phyloP scores from a whole-genome alignment of 2,797 vertebrate genomes.

The Arctocebus calabarensis region DNA sequence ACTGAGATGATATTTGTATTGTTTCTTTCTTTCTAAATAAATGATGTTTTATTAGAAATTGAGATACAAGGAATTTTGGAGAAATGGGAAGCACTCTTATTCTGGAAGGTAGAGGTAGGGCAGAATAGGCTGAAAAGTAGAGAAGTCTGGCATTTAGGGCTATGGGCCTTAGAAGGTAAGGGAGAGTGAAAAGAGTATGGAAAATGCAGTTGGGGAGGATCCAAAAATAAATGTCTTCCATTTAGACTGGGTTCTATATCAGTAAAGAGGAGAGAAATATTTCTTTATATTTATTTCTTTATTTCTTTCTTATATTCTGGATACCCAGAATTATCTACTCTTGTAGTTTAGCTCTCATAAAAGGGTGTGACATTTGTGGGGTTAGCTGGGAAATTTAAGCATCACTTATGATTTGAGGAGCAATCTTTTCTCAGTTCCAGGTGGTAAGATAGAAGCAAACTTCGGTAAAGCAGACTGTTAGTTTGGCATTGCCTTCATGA shows the following conservation, averaged over 20 bases:
- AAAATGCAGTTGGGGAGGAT: not conserved
- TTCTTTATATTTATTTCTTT: too few relatives aligned
- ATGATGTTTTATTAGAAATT: slow-evolving; percentile 9
- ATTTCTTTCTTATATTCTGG: too few relatives aligned
- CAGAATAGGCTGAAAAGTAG: not conserved
- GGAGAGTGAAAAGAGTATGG: not conserved
- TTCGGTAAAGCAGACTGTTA: slow-evolving; percentile 4
- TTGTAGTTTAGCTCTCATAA: not conserved
- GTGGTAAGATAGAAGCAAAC: slow-evolving; percentile 5
- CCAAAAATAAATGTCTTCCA: not conserved
- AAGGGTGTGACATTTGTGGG: not conserved
- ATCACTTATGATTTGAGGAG: not conserved
- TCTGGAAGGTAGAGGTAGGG: not conserved
- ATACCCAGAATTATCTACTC: slow-evolving; percentile 42
- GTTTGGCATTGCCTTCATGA: slow-evolving; percentile 15
- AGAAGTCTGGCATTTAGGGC: not conserved
- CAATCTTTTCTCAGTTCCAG: slow-evolving; percentile 29
- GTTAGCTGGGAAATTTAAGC: slow-evolving; percentile 10
- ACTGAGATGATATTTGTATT: slow-evolving; percentile 19
- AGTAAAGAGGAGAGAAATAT: not conserved
- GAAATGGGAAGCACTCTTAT: not conserved
- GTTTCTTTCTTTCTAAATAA: slow-evolving; percentile 36
- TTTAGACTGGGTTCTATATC: not conserved
- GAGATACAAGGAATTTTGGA: not conserved
- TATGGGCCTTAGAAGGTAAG: not conserved